Evolutionary conservation across 1,140 invertebrate genomes (phyloP).

Genomic region (Microvelia longipes): DNA sequence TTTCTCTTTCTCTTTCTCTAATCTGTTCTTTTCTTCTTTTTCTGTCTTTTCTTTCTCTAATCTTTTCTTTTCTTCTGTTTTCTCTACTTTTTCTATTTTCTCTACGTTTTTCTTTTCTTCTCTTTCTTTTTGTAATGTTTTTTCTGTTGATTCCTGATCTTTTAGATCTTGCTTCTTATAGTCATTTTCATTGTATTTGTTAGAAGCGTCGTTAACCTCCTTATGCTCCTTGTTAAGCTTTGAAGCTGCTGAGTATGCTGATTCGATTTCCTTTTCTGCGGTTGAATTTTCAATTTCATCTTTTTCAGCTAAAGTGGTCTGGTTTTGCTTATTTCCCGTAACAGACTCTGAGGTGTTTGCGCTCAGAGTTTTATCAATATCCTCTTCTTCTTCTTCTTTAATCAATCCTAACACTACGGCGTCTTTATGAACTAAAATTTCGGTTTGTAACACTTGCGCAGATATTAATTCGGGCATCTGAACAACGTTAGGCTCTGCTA

Average conservation of each 20-base stretch:
- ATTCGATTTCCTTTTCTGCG: too few species aligned
- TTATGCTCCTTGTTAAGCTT: too few species aligned
- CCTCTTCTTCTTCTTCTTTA: not conserved
- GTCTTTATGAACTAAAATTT: not conserved
- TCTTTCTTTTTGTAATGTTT: not conserved
- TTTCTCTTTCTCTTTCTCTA: not conserved
- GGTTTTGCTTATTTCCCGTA: too few species aligned
- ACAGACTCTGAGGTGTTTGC: not conserved
- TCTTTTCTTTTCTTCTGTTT: not conserved
- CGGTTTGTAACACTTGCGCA: not conserved
- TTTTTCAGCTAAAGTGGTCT: too few species aligned
- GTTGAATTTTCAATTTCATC: too few species aligned
- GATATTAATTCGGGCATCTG: not conserved
- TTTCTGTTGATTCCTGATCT: not conserved
- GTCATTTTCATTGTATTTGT: too few species aligned
- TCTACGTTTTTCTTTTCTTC: not conserved
- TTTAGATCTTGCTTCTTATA: too few species aligned
- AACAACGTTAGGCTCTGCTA: not conserved
- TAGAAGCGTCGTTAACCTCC: too few species aligned
- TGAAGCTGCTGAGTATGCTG: too few species aligned
- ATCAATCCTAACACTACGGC: not conserved
- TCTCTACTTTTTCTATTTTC: conserved; percentile 1
- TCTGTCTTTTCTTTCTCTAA: not conserved
- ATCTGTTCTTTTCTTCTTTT: not conserved
- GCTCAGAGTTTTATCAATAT: not conserved